These are phyloP conservation scores for Scrobipalpa costella DNA, from an alignment of 2,888 invertebrate genomes.

Conservation along the genomic window DNA sequence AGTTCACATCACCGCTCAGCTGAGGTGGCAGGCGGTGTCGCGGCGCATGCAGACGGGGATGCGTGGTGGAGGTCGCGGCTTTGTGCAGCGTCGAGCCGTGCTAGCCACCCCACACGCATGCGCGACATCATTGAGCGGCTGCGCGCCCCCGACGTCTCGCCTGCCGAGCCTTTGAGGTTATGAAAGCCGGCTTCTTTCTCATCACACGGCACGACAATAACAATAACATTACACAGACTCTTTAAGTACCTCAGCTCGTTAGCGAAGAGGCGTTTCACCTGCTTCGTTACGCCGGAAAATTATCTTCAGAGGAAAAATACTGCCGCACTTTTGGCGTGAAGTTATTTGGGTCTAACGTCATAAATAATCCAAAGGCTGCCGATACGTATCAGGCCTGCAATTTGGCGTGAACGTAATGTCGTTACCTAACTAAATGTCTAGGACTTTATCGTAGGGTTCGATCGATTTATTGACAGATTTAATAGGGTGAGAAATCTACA, in stretches of 20 bases:
- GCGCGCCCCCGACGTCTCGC: constrained; percentile 61
- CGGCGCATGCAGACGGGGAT: constrained; percentile 52
- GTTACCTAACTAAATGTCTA: constrained; percentile 19
- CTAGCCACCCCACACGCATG: constrained; percentile 50
- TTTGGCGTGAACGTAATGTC: constrained; percentile 35
- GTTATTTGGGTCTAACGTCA: constrained; percentile 46
- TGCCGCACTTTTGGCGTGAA: constrained; percentile 34
- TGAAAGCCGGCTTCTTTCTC: constrained; percentile 67
- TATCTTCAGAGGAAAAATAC: constrained; percentile 10
- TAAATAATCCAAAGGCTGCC: constrained; percentile 41
- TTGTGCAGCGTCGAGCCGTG: constrained; percentile 64
- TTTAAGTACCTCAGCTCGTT: constrained; percentile 46
- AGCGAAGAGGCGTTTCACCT: constrained; percentile 34
- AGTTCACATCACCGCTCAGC: constrained; percentile 59
- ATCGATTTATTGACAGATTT: constrained; percentile 7
- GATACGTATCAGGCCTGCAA: constrained; percentile 43
- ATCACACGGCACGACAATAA: constrained; percentile 58
- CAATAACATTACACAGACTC: constrained; percentile 63
- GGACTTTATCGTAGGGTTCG: constrained; percentile 1
- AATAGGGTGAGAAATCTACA: neutral
- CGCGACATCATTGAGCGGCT: constrained; percentile 76
- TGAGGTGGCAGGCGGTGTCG: constrained; percentile 43
- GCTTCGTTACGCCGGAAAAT: constrained; percentile 20
- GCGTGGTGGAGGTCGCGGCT: constrained; percentile 62
- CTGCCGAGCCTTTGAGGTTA: constrained; percentile 73